Percentiles rank a stretch among this genome's conserved stretches.
These are phyloP conservation scores for Trachelus troglodyta DNA, from an alignment of 2,888 invertebrate genomes.

Conservation along the genomic window DNA sequence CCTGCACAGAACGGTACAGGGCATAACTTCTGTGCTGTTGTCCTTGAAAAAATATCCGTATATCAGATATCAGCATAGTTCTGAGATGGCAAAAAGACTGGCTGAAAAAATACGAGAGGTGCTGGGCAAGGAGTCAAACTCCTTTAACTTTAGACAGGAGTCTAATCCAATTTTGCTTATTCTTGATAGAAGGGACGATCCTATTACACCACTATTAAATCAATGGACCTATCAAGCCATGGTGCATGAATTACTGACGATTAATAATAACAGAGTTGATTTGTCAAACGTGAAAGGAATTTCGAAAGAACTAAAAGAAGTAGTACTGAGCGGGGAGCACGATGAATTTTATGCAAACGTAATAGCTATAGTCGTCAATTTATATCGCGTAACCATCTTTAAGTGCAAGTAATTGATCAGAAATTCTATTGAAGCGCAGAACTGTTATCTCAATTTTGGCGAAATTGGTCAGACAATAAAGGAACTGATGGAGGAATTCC, in stretches of 20 bases:
- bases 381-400: constrained; percentile 8
- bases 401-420: constrained; percentile 4
- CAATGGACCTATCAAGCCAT: constrained; percentile 99
- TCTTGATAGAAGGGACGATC: constrained; percentile 93
- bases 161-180: constrained; percentile 87
- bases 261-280: constrained; percentile 89
- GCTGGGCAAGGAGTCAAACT: constrained; percentile 85
- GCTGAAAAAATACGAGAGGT: constrained; percentile 89
- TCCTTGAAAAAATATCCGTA: constrained; percentile 92
- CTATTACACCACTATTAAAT: constrained; percentile 94
- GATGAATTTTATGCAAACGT: constrained; percentile 97
- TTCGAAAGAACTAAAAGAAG: constrained; percentile 89
- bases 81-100: constrained; percentile 84
- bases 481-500: constrained; percentile 97
- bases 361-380: constrained; percentile 21
- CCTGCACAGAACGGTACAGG: constrained; percentile 84
- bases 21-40: constrained; percentile 85
- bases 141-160: constrained; percentile 86
- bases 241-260: constrained; percentile 96
- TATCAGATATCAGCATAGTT: constrained; percentile 89
- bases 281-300: constrained; percentile 86
- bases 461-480: constrained; percentile 99
- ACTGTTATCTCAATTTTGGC: constrained; percentile 96
- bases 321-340: constrained; percentile 93
- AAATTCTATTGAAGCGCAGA: constrained; percentile 68